Base-by-base conservation (phyloP, 2,797 vertebrate species). In the Myiotriccus ornatus region DNA sequence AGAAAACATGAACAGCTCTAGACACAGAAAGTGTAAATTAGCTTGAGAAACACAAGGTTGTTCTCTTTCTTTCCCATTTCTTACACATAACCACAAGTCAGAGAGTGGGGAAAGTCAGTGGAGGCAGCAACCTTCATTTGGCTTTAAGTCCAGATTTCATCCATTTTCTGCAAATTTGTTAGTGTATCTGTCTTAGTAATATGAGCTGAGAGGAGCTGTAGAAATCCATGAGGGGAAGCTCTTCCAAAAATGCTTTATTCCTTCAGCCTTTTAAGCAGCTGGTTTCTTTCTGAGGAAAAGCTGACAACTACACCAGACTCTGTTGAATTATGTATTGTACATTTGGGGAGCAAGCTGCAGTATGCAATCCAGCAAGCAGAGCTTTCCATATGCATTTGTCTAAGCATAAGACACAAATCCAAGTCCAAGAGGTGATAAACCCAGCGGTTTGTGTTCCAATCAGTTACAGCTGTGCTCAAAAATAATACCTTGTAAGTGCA, bases 401-500 rank as follows among this genome's bases (percentile, higher is more conserved):
- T 71, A 84, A 96, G 83, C 81, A 73, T 74, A 91, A 96, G 60
- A 95, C 68, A 92, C 78, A 85, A 94, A 91, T 94, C 59, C 69
- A 91, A 85, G 95, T 94, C 97, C 78, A 83, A 90, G 77, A 89
- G 92, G 90, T 57, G 95, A 96, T 96, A 96, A 97, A 92, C 84
- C 43, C 76, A 67, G 80, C 55, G 71, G 94, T 95, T 97, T 94
- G 47, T 88, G 73, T 77, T 94, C 75, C 53, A 89, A 88, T 95
- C 89, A 85, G 75, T 96, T 96, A 95, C 68, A 70, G 44, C 41
- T 89, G 87, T 85, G 64, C 86, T 96, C 80, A 84, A 71, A 93
- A 96, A 94, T 93, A 89, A 75, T 65, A 86, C 63, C 65, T 94
- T 95, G 90, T 87, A 97, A 97, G 90, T 87, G 86, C 95, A 97